Evolutionary conservation across 37 sponge, comb jelly and placozoan genomes (phyloP).

Genomic region (Corticium candelabrum): DNA sequence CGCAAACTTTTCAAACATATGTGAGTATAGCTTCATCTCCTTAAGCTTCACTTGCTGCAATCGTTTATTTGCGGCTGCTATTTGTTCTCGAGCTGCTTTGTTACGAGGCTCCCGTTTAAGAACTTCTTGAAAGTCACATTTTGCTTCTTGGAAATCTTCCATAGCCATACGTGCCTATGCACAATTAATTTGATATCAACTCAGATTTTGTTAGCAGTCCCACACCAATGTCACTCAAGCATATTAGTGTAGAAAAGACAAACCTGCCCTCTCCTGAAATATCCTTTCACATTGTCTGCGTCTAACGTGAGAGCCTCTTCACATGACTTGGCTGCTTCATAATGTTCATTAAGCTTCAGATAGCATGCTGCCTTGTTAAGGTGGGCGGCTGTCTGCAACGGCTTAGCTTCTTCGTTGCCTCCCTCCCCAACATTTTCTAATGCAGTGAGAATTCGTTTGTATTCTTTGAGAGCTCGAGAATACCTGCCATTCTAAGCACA

Average conservation of each 20-base stretch:
- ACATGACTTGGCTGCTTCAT: slow-evolving; percentile 44
- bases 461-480: slow-evolving; percentile 63
- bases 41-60: slow-evolving; percentile 28
- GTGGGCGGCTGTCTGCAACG: slow-evolving; percentile 28
- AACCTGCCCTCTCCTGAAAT: slow-evolving; percentile 84
- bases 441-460: slow-evolving; percentile 47
- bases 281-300: slow-evolving; percentile 67
- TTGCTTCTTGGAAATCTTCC: slow-evolving; percentile 74
- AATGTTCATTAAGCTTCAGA: slow-evolving; percentile 50
- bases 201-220: too few relatives aligned
- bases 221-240: too few relatives aligned
- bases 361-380: slow-evolving; percentile 72
- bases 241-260: too few relatives aligned
- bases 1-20: slow-evolving; percentile 58
- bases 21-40: slow-evolving; percentile 69
- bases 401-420: slow-evolving; percentile 37
- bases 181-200: too few relatives aligned
- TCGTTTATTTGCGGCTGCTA: slow-evolving; percentile 22
- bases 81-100: slow-evolving; percentile 49
- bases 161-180: slow-evolving; percentile 43
- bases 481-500: slow-evolving; percentile 28
- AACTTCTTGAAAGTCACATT: slow-evolving; percentile 59
- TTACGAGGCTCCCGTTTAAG: slow-evolving; percentile 74
- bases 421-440: slow-evolving; percentile 52
- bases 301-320: slow-evolving; percentile 56